phyloP scores from a whole-genome alignment of 1,140 invertebrate genomes.

The Drosophila teissieri region DNA sequence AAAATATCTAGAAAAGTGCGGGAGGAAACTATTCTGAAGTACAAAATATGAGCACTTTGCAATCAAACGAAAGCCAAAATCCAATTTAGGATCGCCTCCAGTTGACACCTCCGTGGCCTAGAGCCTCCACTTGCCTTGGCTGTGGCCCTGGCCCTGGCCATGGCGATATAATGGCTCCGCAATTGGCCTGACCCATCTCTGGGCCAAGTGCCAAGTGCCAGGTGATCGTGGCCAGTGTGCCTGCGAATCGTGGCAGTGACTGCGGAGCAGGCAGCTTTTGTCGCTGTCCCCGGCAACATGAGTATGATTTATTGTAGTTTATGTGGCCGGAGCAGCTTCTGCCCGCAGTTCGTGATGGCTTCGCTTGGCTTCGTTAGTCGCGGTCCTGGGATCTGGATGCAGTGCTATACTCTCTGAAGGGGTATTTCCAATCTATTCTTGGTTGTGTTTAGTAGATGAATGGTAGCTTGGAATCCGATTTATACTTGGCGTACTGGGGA shows the following conservation, averaged over 20 bases:
- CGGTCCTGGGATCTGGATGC: slow-evolving; percentile 15
- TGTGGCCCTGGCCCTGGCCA: slow-evolving; percentile 49
- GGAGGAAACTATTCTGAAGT: not conserved
- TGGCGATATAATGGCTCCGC: slow-evolving; percentile 74
- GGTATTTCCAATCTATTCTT: not conserved
- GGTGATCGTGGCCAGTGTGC: slow-evolving; percentile 27
- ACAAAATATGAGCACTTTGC: slow-evolving; percentile 41
- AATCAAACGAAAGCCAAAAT: slow-evolving; percentile 40
- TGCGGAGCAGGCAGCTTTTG: slow-evolving; percentile 30
- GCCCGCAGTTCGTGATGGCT: slow-evolving; percentile 51
- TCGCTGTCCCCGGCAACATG: slow-evolving; percentile 72
- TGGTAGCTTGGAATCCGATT: not conserved
- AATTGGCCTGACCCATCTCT: slow-evolving; percentile 70
- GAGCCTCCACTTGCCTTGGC: slow-evolving; percentile 50
- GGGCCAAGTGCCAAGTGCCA: slow-evolving; percentile 19
- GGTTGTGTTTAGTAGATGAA: no score
- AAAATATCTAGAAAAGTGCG: not conserved
- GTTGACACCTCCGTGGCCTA: slow-evolving; percentile 32
- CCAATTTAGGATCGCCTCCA: slow-evolving; percentile 58
- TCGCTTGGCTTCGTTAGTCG: slow-evolving; percentile 36
- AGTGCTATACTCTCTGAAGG: not conserved
- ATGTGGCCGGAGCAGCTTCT: slow-evolving; percentile 66
- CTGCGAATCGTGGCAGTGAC: slow-evolving; percentile 16
- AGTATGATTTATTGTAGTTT: slow-evolving; percentile 77
- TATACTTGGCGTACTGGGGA: no score